Evolutionary conservation across 2,113 vertebrate genomes (phyloP).

Genomic region (Antennarius striatus): DNA sequence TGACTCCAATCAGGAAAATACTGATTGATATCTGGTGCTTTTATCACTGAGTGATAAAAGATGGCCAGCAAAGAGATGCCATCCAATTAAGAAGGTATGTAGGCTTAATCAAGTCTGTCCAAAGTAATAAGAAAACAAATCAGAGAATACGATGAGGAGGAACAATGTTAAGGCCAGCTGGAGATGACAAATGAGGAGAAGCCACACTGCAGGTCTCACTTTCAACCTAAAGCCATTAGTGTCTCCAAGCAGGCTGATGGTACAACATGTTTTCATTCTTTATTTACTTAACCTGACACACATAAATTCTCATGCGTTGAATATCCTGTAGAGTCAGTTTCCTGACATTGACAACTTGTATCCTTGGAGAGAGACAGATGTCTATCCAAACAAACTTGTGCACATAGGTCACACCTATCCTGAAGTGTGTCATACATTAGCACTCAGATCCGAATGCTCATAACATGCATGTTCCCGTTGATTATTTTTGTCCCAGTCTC

Average conservation of each 20-base stretch:
- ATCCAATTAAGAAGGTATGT: conserved; percentile 3
- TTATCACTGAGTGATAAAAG: conserved; percentile 5
- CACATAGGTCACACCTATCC: neutral
- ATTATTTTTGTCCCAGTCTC: conserved; percentile 30
- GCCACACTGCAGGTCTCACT: conserved; percentile 29
- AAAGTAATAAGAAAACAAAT: conserved; percentile 24
- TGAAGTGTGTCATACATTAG: conserved; percentile 19
- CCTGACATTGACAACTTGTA: neutral
- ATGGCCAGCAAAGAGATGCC: conserved; percentile 20
- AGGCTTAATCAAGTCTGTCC: neutral
- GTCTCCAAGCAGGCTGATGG: conserved; percentile 44
- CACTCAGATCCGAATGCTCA: conserved; percentile 20
- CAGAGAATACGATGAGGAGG: conserved; percentile 5
- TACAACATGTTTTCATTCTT: conserved; percentile 55
- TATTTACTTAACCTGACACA: conserved; percentile 58
- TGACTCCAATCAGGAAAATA: neutral
- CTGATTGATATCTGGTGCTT: conserved; percentile 29
- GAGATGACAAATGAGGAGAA: conserved; percentile 3
- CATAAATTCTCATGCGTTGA: conserved; percentile 17
- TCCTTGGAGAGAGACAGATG: conserved; percentile 16
- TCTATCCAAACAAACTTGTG: neutral
- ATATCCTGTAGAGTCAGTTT: conserved; percentile 15
- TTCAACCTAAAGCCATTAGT: conserved; percentile 54
- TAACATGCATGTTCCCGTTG: neutral
- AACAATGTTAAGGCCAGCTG: neutral